Conservation (phyloP, 1,140 invertebrate genomes). For the Achatina immaculata region DNA sequence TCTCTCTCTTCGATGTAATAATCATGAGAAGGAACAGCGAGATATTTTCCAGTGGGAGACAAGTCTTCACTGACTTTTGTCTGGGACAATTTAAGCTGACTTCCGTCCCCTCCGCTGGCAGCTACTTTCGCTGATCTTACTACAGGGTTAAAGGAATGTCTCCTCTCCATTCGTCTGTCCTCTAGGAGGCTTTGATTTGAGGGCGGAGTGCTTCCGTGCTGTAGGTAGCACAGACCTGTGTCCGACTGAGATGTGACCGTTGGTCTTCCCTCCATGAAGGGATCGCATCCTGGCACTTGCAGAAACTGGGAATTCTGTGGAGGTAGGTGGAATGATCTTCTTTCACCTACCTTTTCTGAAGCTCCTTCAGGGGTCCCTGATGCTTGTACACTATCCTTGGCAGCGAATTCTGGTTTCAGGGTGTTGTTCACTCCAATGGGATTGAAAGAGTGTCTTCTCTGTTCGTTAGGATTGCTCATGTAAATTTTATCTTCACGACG, state of each 20-base stretch:
- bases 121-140: not conserved
- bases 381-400: not conserved
- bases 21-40: slow-evolving; percentile 29
- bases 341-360: not conserved
- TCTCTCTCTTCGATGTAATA: slow-evolving; percentile 14
- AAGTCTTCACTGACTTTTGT: slow-evolving; percentile 15
- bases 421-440: slow-evolving; percentile 24
- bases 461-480: slow-evolving; percentile 11
- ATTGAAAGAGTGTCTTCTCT: slow-evolving; percentile 28
- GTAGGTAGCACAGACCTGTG: not conserved
- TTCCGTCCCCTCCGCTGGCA: not conserved
- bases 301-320: slow-evolving; percentile 20
- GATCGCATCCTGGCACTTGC: slow-evolving; percentile 29
- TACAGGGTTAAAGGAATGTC: slow-evolving; percentile 27
- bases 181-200: slow-evolving; percentile 10
- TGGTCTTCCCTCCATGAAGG: slow-evolving; percentile 23
- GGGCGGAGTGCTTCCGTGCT: not conserved
- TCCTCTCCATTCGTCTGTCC: slow-evolving; percentile 13
- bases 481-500: slow-evolving; percentile 26
- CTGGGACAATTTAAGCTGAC: slow-evolving; percentile 21
- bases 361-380: slow-evolving; percentile 12
- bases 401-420: slow-evolving; percentile 24
- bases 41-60: not conserved
- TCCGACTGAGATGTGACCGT: not conserved
- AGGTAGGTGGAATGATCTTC: not conserved